Evolutionary conservation across 2,888 invertebrate genomes (phyloP).

Genomic region (Melanotus villosus): DNA sequence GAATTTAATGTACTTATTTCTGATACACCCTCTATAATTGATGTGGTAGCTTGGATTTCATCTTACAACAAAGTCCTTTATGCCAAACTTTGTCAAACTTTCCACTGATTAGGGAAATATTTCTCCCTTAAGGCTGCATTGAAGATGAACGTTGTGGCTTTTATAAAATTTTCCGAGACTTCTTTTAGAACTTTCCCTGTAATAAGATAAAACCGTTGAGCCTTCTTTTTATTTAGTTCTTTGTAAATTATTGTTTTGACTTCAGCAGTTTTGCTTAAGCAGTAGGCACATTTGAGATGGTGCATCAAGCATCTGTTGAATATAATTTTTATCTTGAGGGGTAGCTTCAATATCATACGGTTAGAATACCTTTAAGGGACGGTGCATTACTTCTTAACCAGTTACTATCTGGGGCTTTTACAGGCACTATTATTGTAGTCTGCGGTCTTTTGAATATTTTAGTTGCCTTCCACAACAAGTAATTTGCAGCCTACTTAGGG

Average conservation of each 20-base stretch:
- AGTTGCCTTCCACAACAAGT: not conserved
- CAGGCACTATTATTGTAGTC: not conserved
- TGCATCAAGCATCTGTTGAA: not conserved
- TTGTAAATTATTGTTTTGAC: not conserved
- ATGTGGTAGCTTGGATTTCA: too few relatives aligned
- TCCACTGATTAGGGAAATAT: conserved; percentile 7
- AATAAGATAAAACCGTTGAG: conserved; percentile 3
- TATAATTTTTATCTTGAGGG: not conserved
- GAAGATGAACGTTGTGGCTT: conserved; percentile 1
- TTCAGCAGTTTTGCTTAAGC: too few relatives aligned
- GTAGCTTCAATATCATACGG: not conserved
- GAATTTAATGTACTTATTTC: too few relatives aligned
- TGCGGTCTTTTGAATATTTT: not conserved
- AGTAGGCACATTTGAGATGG: not conserved
- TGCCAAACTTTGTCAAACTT: too few relatives aligned
- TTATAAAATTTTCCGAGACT: conserved; percentile 8
- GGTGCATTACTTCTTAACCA: too few relatives aligned
- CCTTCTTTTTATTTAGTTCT: not conserved
- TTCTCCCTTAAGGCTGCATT: conserved; percentile 8
- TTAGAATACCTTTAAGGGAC: not conserved
- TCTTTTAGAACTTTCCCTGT: conserved; percentile 8
- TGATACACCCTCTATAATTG: too few relatives aligned
- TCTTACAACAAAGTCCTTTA: too few relatives aligned
- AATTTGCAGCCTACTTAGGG: not conserved
- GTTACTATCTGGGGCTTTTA: too few relatives aligned